Conservation (phyloP, 2,888 invertebrate species). For the Papilio protenor region DNA sequence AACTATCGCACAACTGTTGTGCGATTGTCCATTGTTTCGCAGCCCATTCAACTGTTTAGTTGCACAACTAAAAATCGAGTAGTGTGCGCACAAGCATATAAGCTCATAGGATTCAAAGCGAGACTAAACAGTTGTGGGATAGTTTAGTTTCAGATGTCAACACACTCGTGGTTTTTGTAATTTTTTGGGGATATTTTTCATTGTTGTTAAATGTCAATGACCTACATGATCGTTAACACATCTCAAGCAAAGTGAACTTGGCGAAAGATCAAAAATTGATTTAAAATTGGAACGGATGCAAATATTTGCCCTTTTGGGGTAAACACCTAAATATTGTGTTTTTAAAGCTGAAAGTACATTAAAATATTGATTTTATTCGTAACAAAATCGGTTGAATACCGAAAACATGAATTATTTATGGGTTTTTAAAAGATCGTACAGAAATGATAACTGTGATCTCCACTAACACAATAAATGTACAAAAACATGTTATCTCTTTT, state of each 20-base stretch:
- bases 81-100: no score
- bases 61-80: no score
- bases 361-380: constrained; percentile 23
- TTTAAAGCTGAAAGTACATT: constrained; percentile 35
- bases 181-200: not conserved
- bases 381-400: not conserved
- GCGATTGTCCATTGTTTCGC: no score
- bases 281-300: constrained; percentile 51
- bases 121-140: no score
- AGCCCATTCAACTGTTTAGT: no score
- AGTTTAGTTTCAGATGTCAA: no score
- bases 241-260: constrained; percentile 59
- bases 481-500: not conserved
- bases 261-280: constrained; percentile 63
- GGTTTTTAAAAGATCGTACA: not conserved
- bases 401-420: constrained; percentile 11
- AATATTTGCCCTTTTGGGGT: constrained; percentile 49
- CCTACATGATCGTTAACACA: constrained; percentile 57
- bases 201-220: constrained; percentile 56
- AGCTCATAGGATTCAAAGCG: no score
- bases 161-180: not conserved
- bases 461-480: not conserved
- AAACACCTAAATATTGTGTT: constrained; percentile 28
- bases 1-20: no score
- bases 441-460: not conserved